These are phyloP conservation scores for Amyelois transitella DNA, from an alignment of 1,140 invertebrate genomes.

Conservation along the genomic window DNA sequence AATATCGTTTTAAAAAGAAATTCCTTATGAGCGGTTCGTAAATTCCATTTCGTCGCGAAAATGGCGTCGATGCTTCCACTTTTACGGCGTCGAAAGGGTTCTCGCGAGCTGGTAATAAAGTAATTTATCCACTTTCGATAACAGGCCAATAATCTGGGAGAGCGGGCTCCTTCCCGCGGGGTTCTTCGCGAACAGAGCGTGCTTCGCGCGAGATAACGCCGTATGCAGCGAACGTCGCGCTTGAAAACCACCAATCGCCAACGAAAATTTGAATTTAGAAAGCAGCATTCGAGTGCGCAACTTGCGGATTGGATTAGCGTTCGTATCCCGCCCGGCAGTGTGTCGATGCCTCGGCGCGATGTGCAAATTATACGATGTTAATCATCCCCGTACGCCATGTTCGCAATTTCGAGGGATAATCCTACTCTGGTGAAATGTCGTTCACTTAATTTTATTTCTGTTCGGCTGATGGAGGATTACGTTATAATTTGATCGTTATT, in stretches of 20 bases:
- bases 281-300: neutral
- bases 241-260: constrained; percentile 14
- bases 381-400: neutral
- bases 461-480: neutral
- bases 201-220: neutral
- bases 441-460: neutral
- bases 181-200: constrained; percentile 7
- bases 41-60: constrained; percentile 44
- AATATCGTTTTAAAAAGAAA: constrained; percentile 43
- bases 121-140: constrained; percentile 68
- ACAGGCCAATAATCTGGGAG: constrained; percentile 39
- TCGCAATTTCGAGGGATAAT: neutral
- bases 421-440: neutral
- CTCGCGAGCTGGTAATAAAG: constrained; percentile 55
- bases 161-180: constrained; percentile 14
- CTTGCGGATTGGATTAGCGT: constrained; percentile 4
- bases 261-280: constrained; percentile 39
- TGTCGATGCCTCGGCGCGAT: neutral
- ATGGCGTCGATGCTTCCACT: constrained; percentile 36
- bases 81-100: constrained; percentile 45
- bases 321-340: neutral
- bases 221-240: neutral
- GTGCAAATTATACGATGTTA: constrained; percentile 4
- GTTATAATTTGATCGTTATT: neutral
- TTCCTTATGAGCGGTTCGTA: constrained; percentile 35